These are phyloP conservation scores for Syrista parreyssii DNA, from an alignment of 2,888 invertebrate species.

Conservation along the genomic window DNA sequence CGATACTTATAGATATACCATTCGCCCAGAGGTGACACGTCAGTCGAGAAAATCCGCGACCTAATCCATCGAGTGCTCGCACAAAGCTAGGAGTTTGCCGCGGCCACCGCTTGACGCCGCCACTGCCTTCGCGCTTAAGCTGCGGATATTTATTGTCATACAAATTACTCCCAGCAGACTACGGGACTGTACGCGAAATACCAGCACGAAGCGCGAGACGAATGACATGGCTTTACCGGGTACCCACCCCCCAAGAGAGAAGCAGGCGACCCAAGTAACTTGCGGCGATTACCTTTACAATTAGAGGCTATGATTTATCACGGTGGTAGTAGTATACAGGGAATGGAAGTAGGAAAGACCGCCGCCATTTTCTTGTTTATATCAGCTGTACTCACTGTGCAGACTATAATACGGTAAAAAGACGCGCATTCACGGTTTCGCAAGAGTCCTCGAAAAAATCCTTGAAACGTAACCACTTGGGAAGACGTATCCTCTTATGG, in stretches of 20 bases:
- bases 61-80: slow-evolving; percentile 43
- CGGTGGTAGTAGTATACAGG: neutral
- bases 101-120: slow-evolving; percentile 41
- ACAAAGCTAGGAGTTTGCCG: slow-evolving; percentile 39
- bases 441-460: neutral
- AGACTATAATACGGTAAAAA: neutral
- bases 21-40: neutral
- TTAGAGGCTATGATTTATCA: slow-evolving; percentile 18
- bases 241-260: slow-evolving; percentile 7
- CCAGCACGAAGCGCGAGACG: slow-evolving; percentile 21
- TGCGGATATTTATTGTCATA: slow-evolving; percentile 40
- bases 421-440: neutral
- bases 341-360: neutral
- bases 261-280: slow-evolving; percentile 9
- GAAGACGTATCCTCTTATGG: slow-evolving; percentile 11
- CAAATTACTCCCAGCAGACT: slow-evolving; percentile 39
- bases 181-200: slow-evolving; percentile 6
- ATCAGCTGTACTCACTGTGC: neutral
- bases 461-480: neutral
- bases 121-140: slow-evolving; percentile 36
- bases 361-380: neutral
- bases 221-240: slow-evolving; percentile 28
- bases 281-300: slow-evolving; percentile 19
- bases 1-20: neutral
- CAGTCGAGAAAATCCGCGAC: slow-evolving; percentile 23